phyloP scores from a whole-genome alignment of 2,113 vertebrate species.

The Caranx melampygus region DNA sequence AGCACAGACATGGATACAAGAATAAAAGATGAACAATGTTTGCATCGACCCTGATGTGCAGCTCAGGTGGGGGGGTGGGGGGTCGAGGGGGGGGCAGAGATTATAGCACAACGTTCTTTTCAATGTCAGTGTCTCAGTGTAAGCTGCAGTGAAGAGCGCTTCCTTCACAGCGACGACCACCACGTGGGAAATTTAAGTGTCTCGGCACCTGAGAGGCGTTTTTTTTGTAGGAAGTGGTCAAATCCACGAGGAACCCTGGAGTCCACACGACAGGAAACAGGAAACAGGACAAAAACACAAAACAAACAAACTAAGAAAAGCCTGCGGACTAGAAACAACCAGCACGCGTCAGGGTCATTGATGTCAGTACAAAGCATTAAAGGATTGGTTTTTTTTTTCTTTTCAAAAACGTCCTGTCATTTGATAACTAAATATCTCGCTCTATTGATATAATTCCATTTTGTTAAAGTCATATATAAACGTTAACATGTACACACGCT shows the following conservation, averaged over 20 bases:
- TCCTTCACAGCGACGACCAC: not conserved
- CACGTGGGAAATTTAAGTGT: not conserved
- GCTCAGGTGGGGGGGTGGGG: conserved; percentile 17
- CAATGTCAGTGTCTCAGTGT: too few species aligned
- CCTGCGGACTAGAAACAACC: conserved; percentile 21
- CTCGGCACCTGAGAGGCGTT: not conserved
- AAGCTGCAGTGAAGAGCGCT: accelerated
- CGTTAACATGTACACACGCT: conserved; percentile 82
- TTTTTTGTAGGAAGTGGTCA: not conserved
- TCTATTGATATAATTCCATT: conserved; percentile 78
- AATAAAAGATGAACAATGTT: conserved; percentile 65
- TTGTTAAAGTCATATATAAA: conserved; percentile 74
- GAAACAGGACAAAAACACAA: not conserved
- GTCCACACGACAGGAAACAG: not conserved
- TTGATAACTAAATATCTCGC: conserved; percentile 82
- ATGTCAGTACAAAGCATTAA: conserved; percentile 54
- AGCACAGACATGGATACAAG: conserved; percentile 74
- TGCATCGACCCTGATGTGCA: conserved; percentile 72
- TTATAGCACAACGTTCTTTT: conserved; percentile 26
- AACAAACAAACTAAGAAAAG: not conserved
- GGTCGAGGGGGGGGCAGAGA: too few species aligned
- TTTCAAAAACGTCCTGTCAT: conserved; percentile 67
- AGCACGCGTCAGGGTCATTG: conserved; percentile 33
- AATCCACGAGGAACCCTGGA: conserved; percentile 34
- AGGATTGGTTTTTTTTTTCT: conserved; percentile 42